Percentiles rank a stretch among this genome's conserved stretches.
phyloP scores from a whole-genome alignment of 35 echinoderm and acorn worm species.

The Lytechinus pictus region DNA sequence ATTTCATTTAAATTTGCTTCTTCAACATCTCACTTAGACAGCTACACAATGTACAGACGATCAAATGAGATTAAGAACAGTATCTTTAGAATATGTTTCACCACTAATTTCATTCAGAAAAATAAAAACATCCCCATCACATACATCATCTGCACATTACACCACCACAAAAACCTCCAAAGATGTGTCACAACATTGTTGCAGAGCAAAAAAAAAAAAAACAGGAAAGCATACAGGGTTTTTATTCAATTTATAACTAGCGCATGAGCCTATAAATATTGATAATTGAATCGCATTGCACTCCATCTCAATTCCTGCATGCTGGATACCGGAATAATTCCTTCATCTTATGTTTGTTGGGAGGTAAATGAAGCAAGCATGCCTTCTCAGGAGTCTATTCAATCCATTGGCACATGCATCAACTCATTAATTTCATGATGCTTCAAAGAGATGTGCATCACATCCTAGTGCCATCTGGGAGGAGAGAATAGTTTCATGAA shows the following conservation, averaged over 20 bases:
- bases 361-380: neutral
- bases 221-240: neutral
- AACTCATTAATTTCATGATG: conserved; percentile 27
- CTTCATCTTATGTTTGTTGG: neutral
- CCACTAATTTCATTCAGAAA: neutral
- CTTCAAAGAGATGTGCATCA: neutral
- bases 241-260: neutral
- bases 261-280: conserved; percentile 7
- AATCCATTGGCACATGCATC: conserved; percentile 9
- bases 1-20: neutral
- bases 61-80: neutral
- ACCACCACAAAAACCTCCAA: neutral
- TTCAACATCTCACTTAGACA: neutral
- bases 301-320: neutral
- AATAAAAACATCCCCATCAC: neutral
- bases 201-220: neutral
- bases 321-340: neutral
- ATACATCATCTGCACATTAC: neutral
- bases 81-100: neutral
- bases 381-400: neutral
- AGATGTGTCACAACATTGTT: neutral
- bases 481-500: neutral
- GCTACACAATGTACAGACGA: neutral
- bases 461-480: neutral
- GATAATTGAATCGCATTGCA: conserved; percentile 1